Evolutionary conservation across 2,797 vertebrate species (phyloP).

Genomic region (Phoeniculus purpureus): DNA sequence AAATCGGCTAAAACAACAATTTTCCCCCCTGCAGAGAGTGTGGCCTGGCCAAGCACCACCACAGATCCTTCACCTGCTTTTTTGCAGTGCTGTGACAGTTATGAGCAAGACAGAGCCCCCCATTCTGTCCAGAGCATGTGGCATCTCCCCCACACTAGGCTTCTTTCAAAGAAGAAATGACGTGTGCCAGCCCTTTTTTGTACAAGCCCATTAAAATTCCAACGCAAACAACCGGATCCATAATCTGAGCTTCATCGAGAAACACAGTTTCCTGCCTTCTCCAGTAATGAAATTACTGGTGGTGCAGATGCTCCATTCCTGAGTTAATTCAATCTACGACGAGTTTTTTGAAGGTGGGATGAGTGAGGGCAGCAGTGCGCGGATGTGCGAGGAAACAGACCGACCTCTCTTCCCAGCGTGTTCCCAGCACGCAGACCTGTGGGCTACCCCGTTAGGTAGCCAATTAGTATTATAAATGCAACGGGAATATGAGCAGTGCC

Average conservation of each 20-base stretch:
- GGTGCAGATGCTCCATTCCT: slow-evolving; percentile 69
- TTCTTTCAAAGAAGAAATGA: slow-evolving; percentile 43
- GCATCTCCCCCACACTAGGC: not conserved
- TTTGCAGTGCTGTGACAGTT: not conserved
- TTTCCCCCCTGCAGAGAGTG: not conserved
- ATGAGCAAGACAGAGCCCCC: not conserved
- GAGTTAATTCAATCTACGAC: slow-evolving; percentile 60
- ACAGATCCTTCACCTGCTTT: not conserved
- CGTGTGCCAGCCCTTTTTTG: slow-evolving; percentile 52
- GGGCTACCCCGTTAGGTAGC: slow-evolving; percentile 41
- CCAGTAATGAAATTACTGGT: slow-evolving; percentile 66
- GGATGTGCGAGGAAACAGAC: slow-evolving; percentile 14
- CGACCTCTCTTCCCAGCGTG: slow-evolving; percentile 5
- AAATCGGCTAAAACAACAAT: not conserved
- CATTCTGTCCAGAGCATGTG: not conserved
- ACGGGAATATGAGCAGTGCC: not conserved
- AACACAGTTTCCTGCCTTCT: slow-evolving; percentile 70
- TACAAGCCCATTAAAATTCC: slow-evolving; percentile 70
- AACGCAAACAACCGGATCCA: slow-evolving; percentile 68
- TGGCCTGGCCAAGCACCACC: not conserved
- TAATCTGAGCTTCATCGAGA: slow-evolving; percentile 71
- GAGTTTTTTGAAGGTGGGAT: not conserved
- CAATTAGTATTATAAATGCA: slow-evolving; percentile 69
- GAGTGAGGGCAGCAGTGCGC: slow-evolving; percentile 32
- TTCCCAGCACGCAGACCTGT: not conserved